Conservation (phyloP, 2,797 vertebrate genomes). For the Momotus momota region DNA sequence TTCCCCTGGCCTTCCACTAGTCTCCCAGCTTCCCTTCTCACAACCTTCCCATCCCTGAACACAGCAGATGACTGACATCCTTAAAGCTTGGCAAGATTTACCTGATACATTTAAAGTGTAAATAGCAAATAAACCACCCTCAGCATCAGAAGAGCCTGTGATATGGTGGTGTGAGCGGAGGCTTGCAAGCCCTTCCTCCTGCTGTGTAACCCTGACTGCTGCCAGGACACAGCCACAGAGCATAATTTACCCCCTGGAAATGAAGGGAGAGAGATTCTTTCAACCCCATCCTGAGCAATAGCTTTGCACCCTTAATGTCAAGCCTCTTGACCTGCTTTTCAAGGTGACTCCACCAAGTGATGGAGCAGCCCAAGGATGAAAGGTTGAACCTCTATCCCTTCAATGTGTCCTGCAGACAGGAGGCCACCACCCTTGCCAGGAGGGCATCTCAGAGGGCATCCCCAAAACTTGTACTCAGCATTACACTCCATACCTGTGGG, state of each 20-base stretch:
- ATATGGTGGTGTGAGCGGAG: not conserved
- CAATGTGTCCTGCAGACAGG: not conserved
- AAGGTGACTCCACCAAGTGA: not conserved
- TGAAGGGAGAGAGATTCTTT: not conserved
- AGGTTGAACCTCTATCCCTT: not conserved
- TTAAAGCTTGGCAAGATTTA: not conserved
- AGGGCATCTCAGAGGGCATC: not conserved
- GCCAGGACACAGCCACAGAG: not conserved
- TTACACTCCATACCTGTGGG: not conserved
- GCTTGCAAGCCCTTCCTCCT: not conserved
- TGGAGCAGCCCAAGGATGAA: not conserved
- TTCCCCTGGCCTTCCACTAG: not conserved
- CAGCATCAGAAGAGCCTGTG: not conserved
- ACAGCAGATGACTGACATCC: not conserved
- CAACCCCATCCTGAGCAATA: not conserved
- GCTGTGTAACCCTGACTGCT: not conserved
- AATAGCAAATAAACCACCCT: not conserved
- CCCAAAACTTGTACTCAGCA: not conserved
- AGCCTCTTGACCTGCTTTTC: not conserved
- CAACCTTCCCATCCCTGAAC: not conserved
- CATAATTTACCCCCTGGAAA: not conserved
- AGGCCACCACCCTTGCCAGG: not conserved
- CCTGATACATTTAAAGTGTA: not conserved
- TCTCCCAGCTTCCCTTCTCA: not conserved
- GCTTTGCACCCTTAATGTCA: not conserved